These are phyloP conservation scores for Coelopa pilipes DNA, from an alignment of 2,888 invertebrate genomes.

Conservation along the genomic window DNA sequence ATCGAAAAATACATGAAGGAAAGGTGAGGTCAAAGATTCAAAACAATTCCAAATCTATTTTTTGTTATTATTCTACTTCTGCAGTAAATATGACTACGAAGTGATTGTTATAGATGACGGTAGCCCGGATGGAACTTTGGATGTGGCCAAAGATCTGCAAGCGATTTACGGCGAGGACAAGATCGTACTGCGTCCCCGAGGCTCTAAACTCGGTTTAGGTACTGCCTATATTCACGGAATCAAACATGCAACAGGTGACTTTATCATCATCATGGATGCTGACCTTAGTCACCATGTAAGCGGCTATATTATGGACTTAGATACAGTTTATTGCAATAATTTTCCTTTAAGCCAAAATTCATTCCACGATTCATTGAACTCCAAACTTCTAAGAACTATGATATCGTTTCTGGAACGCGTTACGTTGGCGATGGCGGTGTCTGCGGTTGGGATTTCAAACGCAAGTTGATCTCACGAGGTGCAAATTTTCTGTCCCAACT, in stretches of 20 bases:
- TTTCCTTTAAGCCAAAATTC: conserved; percentile 85
- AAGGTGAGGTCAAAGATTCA: conserved; percentile 69
- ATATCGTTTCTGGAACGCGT: conserved; percentile 94
- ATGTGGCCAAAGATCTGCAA: conserved; percentile 91
- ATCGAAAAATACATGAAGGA: conserved; percentile 88
- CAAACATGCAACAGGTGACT: conserved; percentile 94
- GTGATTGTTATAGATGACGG: conserved; percentile 98
- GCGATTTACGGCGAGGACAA: conserved; percentile 88
- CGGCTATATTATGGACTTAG: conserved; percentile 11
- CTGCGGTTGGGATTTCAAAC: conserved; percentile 96
- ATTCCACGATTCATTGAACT: conserved; percentile 88
- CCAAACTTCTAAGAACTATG: conserved; percentile 81
- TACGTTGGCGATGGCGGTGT: conserved; percentile 91
- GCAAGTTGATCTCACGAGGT: conserved; percentile 89
- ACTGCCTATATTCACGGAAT: conserved; percentile 98
- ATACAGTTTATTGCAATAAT: neutral
- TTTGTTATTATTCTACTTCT: neutral
- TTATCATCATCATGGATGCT: conserved; percentile 97
- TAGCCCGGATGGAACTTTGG: conserved; percentile 96
- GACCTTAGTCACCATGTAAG: conserved; percentile 96
- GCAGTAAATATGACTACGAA: conserved; percentile 84
- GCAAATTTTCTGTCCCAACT: conserved; percentile 95
- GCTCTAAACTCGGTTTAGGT: conserved; percentile 93
- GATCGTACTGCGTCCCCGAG: conserved; percentile 88
- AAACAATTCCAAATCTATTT: neutral